These are phyloP conservation scores for Sciurus vulgaris DNA, from an alignment of 2,797 vertebrate genomes.

Conservation along the genomic window DNA sequence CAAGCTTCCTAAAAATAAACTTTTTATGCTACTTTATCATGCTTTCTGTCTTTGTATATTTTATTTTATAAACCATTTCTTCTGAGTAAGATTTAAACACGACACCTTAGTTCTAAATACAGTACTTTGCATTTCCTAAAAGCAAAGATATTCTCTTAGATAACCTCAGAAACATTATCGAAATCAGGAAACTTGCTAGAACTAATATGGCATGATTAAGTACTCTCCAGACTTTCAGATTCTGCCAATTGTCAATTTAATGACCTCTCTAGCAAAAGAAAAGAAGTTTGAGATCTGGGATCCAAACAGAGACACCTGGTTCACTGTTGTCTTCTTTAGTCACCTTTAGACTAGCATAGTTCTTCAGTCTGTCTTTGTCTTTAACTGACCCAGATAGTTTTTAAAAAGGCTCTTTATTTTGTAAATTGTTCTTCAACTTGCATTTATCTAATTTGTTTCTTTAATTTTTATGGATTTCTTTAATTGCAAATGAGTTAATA, in stretches of 20 bases:
- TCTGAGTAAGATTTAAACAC: background rate
- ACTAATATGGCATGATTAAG: background rate
- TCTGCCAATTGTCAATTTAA: background rate
- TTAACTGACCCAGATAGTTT: background rate
- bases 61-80: slow-evolving; percentile 46
- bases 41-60: slow-evolving; percentile 15
- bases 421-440: background rate
- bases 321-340: background rate
- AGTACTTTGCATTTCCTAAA: background rate
- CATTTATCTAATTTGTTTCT: slow-evolving; percentile 13
- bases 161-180: background rate
- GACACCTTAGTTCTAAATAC: background rate
- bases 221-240: background rate
- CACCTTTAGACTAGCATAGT: background rate
- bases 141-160: background rate
- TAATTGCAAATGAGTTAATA: slow-evolving; percentile 58
- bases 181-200: background rate
- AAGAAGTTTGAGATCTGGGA: background rate
- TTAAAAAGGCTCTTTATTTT: slow-evolving; percentile 44
- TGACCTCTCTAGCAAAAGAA: background rate
- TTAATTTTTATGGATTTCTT: slow-evolving; percentile 35
- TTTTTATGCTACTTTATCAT: slow-evolving; percentile 1
- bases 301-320: background rate
- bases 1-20: background rate
- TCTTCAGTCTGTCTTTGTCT: background rate